Percentiles rank a stretch among this genome's conserved stretches.
Conservation (phyloP, 2,888 invertebrate species). For the Aporophyla lueneburgensis region DNA sequence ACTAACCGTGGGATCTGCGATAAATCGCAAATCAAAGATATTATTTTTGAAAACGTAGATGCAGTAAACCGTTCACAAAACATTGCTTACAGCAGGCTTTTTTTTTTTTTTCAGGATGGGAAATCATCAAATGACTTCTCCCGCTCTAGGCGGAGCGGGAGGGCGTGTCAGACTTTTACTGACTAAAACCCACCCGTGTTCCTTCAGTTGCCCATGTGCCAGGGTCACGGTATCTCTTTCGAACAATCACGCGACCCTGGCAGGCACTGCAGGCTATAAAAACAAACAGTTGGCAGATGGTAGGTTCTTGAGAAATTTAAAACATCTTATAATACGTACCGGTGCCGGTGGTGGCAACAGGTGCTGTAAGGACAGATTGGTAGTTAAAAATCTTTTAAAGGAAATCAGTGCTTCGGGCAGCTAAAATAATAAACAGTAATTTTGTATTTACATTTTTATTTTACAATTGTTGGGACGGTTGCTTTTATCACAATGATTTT, state of each 20-base stretch:
- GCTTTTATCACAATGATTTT: slow-evolving; percentile 47
- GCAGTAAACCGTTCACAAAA: neutral
- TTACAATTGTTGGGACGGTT: slow-evolving; percentile 62
- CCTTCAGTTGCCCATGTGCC: too few species aligned
- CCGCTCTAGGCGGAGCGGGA: too few species aligned
- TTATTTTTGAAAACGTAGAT: neutral
- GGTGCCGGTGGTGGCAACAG: slow-evolving; percentile 10
- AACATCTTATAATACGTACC: slow-evolving; percentile 26
- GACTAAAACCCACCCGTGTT: too few species aligned
- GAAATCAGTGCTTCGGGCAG: slow-evolving; percentile 10
- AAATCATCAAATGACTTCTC: too few species aligned
- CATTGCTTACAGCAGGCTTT: neutral
- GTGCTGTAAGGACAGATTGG: slow-evolving; percentile 20
- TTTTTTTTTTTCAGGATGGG: too few species aligned
- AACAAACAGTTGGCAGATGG: slow-evolving; percentile 23
- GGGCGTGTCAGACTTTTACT: too few species aligned
- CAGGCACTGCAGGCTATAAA: slow-evolving; percentile 2
- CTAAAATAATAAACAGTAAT: slow-evolving; percentile 33
- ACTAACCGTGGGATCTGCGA: neutral
- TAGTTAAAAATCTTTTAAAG: neutral
- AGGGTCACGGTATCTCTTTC: too few species aligned
- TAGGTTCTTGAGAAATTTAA: slow-evolving; percentile 3
- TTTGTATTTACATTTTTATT: slow-evolving; percentile 56
- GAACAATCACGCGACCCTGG: too few species aligned
- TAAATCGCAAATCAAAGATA: neutral